These are phyloP conservation scores for Aphaenogaster rudis DNA, from an alignment of 1,140 invertebrate species.

Conservation along the genomic window DNA sequence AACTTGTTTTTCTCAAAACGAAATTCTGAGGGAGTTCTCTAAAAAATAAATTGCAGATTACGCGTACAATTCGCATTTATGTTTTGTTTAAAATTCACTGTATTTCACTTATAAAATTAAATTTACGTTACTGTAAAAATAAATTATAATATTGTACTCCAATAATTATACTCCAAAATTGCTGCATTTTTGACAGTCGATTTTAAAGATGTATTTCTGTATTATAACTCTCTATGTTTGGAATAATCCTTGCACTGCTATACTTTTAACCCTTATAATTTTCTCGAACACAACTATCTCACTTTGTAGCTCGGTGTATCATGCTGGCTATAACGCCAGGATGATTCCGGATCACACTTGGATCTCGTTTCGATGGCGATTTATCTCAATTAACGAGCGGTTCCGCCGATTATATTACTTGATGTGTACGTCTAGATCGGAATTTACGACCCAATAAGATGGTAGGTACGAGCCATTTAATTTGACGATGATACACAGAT, in stretches of 20 bases:
- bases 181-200: background rate
- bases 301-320: background rate
- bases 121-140: background rate
- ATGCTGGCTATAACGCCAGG: background rate
- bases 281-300: background rate
- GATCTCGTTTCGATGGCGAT: constrained; percentile 56
- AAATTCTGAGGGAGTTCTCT: background rate
- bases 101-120: background rate
- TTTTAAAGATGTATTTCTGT: background rate
- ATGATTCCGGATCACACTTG: constrained; percentile 14
- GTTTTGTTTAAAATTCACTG: background rate
- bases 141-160: background rate
- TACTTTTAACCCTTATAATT: background rate
- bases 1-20: background rate
- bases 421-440: constrained; percentile 47
- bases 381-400: constrained; percentile 67
- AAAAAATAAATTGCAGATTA: background rate
- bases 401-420: constrained; percentile 50
- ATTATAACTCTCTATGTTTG: background rate
- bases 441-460: constrained; percentile 65
- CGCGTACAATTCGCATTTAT: background rate
- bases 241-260: background rate
- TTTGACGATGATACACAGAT: constrained; percentile 68
- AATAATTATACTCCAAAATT: background rate
- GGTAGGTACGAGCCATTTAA: constrained; percentile 50